A percentile compares a stretch with the other conserved stretches of the same genome.
These are phyloP conservation scores for Megaceryle alcyon DNA, from an alignment of 2,797 vertebrate genomes.

Conservation along the genomic window DNA sequence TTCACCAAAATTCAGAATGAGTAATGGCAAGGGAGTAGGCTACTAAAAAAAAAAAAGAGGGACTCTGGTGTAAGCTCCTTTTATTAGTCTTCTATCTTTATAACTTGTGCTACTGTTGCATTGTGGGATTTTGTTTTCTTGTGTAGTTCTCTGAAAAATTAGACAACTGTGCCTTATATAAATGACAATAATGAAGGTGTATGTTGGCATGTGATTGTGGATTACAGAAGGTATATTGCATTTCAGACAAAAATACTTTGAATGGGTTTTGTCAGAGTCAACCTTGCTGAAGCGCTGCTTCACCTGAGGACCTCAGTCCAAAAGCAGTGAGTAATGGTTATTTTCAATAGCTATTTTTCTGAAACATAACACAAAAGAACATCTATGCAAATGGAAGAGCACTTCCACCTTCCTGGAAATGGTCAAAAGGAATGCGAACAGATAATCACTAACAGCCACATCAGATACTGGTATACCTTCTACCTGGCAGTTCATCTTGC, in stretches of 20 bases:
- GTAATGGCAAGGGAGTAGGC: background rate
- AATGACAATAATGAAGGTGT: background rate
- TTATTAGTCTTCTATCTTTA: background rate
- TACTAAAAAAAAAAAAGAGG: background rate
- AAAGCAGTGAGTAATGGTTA: background rate
- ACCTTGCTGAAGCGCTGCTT: background rate
- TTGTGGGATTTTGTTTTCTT: background rate
- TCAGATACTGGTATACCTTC: background rate
- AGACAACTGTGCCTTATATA: background rate
- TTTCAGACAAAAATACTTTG: background rate
- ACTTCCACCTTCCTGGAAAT: background rate
- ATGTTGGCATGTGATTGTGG: background rate
- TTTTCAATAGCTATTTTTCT: background rate
- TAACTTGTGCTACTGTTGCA: background rate
- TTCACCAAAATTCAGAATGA: background rate
- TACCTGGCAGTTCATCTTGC: background rate
- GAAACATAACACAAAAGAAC: background rate
- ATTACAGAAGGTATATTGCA: background rate
- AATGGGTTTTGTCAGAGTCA: background rate
- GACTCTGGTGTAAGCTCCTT: background rate
- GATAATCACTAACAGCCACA: background rate
- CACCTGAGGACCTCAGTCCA: background rate
- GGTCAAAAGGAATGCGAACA: background rate
- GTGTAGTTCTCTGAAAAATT: background rate
- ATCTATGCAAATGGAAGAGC: background rate